Base-by-base conservation (phyloP, 2,113 vertebrate genomes). In the Thinocorus orbignyianus region DNA sequence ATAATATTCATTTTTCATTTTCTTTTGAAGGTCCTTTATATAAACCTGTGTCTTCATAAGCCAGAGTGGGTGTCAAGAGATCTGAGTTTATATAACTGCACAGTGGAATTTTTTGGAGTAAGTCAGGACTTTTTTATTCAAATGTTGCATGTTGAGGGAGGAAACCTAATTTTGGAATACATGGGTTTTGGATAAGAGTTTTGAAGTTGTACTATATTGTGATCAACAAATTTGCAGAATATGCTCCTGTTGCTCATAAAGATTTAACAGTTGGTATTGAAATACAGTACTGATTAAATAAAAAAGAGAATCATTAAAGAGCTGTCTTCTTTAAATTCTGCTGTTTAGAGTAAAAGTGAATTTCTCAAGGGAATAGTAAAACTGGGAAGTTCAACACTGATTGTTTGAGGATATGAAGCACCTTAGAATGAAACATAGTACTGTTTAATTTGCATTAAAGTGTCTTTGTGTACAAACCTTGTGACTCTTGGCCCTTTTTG, bases 111-210 rank as follows among this genome's bases (percentile, higher is more conserved):
- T 96, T 96, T 96, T 95, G 24, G 90, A 95, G 44, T 92, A 95
- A 94, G 88, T 90, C 94, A 90, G 79, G 88, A 90, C 80, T 97
- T 96, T 97, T 96, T 94, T 96, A 96, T 95, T 92, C 93, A 96
- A 91, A 94, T 72, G 82, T 84, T 97, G 88, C 93, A 90, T 93
- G 95, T 92, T 83, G 92, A 94, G 72, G 88, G 80, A 96, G 82
- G 88, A 94, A 90, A 54, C 79, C 79, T 94, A 88, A 94, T 95
- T 97, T 95, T 97, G 95, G 93, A 95, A 88, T 78, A 90, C 65
- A 73, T 80, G 57, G 52, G 60, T 41, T 96, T 96, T 86, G 90
- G 82, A 78, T 86, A 94, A 93, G 76, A 90, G 82, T 90, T 95
- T 94, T 81, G 74, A 96, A 76, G 76, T 81, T 92, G 62, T 95